phyloP scores from a whole-genome alignment of 2,797 vertebrate species.

The Poeciliopsis paucimaculata region DNA sequence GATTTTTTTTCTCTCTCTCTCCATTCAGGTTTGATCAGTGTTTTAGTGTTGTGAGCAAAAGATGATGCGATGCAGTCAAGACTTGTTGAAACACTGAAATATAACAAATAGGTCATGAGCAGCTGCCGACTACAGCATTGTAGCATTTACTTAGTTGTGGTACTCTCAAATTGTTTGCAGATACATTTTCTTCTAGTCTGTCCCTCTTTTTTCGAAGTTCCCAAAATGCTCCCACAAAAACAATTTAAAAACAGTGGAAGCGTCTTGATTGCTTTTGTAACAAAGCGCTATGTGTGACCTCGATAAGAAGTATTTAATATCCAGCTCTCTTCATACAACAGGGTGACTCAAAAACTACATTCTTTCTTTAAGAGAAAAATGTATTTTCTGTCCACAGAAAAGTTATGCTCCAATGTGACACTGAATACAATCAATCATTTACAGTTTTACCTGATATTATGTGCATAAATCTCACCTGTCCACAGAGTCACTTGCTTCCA shows the following conservation, averaged over 20 bases:
- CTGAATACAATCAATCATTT: neutral
- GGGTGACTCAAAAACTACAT: neutral
- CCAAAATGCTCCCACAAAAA: neutral
- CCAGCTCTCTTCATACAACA: neutral
- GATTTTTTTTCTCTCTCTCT: neutral
- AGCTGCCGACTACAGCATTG: neutral
- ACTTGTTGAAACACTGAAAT: neutral
- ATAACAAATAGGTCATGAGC: neutral
- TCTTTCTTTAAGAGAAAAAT: neutral
- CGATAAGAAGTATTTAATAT: neutral
- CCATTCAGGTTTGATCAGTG: neutral
- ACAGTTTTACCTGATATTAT: neutral
- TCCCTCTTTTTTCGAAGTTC: neutral
- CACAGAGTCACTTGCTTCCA: neutral
- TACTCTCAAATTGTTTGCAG: neutral
- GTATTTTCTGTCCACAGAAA: neutral
- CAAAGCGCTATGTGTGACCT: neutral
- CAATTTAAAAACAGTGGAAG: neutral
- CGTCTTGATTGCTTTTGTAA: neutral
- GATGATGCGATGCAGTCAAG: neutral
- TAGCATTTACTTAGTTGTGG: neutral
- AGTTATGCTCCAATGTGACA: neutral
- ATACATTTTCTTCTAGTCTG: neutral
- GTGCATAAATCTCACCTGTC: neutral
- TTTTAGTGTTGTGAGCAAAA: neutral